Base-by-base conservation (phyloP, 2,888 invertebrate species). In the Agapostemon virescens region DNA sequence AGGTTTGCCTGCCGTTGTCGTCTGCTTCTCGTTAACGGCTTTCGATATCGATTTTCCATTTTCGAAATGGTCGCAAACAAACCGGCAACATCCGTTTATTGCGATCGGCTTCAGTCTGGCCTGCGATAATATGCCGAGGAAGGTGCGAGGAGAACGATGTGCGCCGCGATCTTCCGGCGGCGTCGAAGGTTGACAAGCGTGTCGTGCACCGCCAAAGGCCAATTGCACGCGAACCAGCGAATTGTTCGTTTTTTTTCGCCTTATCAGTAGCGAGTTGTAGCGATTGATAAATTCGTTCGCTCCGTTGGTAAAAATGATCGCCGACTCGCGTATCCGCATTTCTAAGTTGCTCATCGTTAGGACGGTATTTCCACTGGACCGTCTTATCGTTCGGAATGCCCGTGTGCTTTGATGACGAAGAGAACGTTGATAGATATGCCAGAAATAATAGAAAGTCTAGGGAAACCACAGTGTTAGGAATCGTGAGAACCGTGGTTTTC, bases 131-230 rank as follows among this genome's bases (percentile, higher is more conserved):
- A n/a, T 5, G 2, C 17, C 26, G 30, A 2, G 17, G 15, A 26
- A 17, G 30, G 7, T 20, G 17, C 17, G 30, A 6, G 9, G 42
- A 38, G 42, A 42, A 42, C 2, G 2, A 13, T 42, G 45, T 45
- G 2, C n/a, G n/a, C n/a, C n/a, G n/a, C n/a, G 30, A 0, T 61
- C 30, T 9, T 9, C 49, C n/a, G 23, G 49, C 58, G 20, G 33
- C 33, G 58, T 33, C 58, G 33, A 61, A 61, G 58, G 33, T 61
- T 61, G n/a, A n/a, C n/a, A n/a, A n/a, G n/a, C n/a, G n/a, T n/a
- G n/a, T n/a, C n/a, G n/a, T n/a, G n/a, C n/a, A n/a, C n/a, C n/a
- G n/a, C n/a, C n/a, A n/a, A n/a, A n/a, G n/a, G n/a, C n/a, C n/a
- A n/a, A n/a, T n/a, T n/a, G n/a, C n/a, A n/a, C n/a, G n/a, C n/a